phyloP scores from a whole-genome alignment of 2,113 vertebrate species.

The Cebus imitator region DNA sequence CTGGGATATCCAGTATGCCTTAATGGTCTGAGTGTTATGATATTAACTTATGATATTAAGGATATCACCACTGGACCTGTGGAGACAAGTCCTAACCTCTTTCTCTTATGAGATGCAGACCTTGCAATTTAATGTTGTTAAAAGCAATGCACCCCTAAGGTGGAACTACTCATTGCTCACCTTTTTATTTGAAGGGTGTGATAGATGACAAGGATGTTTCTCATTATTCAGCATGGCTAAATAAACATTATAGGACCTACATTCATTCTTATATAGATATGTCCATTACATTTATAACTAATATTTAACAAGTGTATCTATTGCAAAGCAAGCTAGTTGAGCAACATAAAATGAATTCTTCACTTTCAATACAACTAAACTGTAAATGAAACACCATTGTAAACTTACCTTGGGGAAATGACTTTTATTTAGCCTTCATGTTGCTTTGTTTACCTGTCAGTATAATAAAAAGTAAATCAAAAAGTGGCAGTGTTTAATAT shows the following conservation, averaged over 20 bases:
- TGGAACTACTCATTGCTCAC: background rate
- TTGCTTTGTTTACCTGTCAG: background rate
- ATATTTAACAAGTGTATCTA: background rate
- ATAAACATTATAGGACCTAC: background rate
- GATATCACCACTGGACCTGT: background rate
- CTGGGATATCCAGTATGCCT: background rate
- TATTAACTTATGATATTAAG: background rate
- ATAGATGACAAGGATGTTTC: background rate
- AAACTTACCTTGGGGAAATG: background rate
- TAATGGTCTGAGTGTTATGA: background rate
- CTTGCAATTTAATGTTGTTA: background rate
- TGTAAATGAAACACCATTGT: background rate
- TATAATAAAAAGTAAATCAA: background rate
- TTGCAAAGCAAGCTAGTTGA: background rate
- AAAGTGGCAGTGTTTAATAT: background rate
- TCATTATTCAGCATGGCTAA: background rate
- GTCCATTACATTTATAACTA: background rate
- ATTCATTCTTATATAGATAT: background rate
- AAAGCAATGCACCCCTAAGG: background rate
- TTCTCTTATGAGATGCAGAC: background rate
- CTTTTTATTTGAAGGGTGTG: background rate
- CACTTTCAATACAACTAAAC: constrained; percentile 13
- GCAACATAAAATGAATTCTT: background rate
- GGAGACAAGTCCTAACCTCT: background rate
- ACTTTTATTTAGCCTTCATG: constrained; percentile 9